phyloP scores from a whole-genome alignment of 2,888 invertebrate species.

The Lottia gigantea region DNA sequence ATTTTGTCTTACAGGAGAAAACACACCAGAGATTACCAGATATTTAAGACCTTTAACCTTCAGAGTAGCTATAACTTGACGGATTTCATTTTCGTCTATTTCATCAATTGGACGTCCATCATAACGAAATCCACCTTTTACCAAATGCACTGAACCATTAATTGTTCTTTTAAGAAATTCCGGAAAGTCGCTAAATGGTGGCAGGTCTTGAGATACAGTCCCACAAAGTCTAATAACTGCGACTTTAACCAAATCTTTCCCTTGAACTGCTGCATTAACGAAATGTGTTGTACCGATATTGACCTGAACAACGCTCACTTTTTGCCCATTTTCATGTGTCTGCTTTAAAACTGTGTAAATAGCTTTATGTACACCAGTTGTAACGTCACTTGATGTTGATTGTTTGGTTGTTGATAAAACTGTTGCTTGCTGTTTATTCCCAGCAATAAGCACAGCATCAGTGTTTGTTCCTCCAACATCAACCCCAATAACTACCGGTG shows the following conservation, averaged over 20 bases:
- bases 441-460: slow-evolving; percentile 54
- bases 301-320: slow-evolving; percentile 40
- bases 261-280: slow-evolving; percentile 62
- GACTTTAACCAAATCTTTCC: slow-evolving; percentile 51
- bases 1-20: slow-evolving; percentile 50
- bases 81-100: slow-evolving; percentile 48
- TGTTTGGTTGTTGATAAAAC: slow-evolving; percentile 52
- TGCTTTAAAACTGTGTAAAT: slow-evolving; percentile 26
- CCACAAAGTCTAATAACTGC: slow-evolving; percentile 60
- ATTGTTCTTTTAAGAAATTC: slow-evolving; percentile 40
- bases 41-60: slow-evolving; percentile 39
- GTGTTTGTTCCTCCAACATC: slow-evolving; percentile 67
- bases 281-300: slow-evolving; percentile 66
- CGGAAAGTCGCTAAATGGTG: slow-evolving; percentile 60
- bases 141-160: slow-evolving; percentile 38
- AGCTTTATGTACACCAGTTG: slow-evolving; percentile 45
- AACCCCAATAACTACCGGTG: slow-evolving; percentile 52
- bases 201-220: slow-evolving; percentile 48
- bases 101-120: slow-evolving; percentile 53
- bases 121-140: slow-evolving; percentile 57
- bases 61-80: slow-evolving; percentile 33
- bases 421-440: slow-evolving; percentile 21
- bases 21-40: slow-evolving; percentile 58
- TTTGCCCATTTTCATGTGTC: slow-evolving; percentile 15
- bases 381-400: slow-evolving; percentile 57